phyloP scores from a whole-genome alignment of 2,888 invertebrate species.

The Cheilosia impressa region DNA sequence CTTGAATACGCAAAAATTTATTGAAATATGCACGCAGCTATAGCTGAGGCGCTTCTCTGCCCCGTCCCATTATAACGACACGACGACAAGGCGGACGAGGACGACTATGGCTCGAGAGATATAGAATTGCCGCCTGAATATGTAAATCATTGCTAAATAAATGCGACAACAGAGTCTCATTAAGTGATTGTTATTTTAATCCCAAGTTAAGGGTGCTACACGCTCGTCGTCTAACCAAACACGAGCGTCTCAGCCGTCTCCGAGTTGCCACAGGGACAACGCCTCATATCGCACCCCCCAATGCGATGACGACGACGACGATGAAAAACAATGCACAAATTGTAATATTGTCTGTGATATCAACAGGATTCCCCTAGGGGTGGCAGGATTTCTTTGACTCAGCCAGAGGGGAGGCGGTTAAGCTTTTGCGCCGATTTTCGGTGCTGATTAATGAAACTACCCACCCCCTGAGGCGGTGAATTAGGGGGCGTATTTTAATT shows the following conservation, averaged over 20 bases:
- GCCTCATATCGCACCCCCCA: background rate
- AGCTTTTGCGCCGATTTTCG: conserved; percentile 36
- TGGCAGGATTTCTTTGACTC: conserved; percentile 20
- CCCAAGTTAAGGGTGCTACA: conserved; percentile 60
- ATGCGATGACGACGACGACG: background rate
- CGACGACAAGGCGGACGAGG: background rate
- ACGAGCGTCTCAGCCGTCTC: conserved; percentile 6
- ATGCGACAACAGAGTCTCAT: conserved; percentile 70
- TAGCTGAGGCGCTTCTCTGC: conserved; percentile 12
- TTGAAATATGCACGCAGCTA: conserved; percentile 38
- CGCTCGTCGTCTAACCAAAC: conserved; percentile 44
- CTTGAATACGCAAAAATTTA: conserved; percentile 54
- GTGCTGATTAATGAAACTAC: conserved; percentile 31
- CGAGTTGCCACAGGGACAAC: background rate
- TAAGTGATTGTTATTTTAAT: conserved; percentile 73
- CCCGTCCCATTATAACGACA: background rate
- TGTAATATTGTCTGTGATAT: conserved; percentile 53
- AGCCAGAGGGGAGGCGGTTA: background rate
- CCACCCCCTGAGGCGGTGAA: background rate
- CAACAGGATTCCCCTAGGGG: conserved; percentile 44
- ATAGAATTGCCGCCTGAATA: conserved; percentile 48
- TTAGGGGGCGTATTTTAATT: conserved; percentile 52
- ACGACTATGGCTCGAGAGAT: conserved; percentile 9
- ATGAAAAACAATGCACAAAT: conserved; percentile 51
- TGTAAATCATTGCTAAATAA: conserved; percentile 70